Conservation (phyloP, 2,113 vertebrate species). For the Meles meles region DNA sequence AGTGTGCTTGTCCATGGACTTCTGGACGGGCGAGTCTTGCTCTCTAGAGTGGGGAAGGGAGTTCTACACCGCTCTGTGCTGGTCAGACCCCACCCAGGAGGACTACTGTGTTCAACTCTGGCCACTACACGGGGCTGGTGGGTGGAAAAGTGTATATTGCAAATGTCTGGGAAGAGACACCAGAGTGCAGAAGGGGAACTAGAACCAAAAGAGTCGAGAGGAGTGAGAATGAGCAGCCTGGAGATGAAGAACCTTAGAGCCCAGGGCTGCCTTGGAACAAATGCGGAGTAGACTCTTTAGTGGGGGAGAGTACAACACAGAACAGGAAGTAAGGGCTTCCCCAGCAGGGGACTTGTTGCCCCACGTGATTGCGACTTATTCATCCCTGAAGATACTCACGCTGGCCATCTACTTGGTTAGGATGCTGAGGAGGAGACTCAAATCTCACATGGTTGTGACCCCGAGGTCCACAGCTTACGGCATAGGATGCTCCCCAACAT, state of each 20-base stretch:
- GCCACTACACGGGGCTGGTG: not conserved
- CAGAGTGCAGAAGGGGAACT: not conserved
- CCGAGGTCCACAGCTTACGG: not conserved
- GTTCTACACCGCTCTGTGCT: not conserved
- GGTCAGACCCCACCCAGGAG: not conserved
- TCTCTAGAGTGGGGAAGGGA: not conserved
- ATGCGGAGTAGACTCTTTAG: not conserved
- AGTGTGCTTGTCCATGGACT: not conserved
- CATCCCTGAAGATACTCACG: not conserved
- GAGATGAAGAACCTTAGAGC: not conserved
- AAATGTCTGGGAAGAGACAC: not conserved
- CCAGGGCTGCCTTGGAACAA: not conserved
- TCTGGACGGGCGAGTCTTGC: not conserved
- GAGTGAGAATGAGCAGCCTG: not conserved
- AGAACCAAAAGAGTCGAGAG: not conserved
- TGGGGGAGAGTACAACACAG: not conserved
- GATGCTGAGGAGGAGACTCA: not conserved
- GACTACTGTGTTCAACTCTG: not conserved
- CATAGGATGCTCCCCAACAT: not conserved
- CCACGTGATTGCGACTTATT: not conserved
- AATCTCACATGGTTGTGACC: not conserved
- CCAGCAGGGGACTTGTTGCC: not conserved
- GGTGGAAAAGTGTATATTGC: not conserved
- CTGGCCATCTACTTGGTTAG: not conserved
- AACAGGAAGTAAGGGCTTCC: not conserved